Evolutionary conservation across 53 echinoderm and acorn worm species (phyloP).

Genomic region (Pentamera pediparva): DNA sequence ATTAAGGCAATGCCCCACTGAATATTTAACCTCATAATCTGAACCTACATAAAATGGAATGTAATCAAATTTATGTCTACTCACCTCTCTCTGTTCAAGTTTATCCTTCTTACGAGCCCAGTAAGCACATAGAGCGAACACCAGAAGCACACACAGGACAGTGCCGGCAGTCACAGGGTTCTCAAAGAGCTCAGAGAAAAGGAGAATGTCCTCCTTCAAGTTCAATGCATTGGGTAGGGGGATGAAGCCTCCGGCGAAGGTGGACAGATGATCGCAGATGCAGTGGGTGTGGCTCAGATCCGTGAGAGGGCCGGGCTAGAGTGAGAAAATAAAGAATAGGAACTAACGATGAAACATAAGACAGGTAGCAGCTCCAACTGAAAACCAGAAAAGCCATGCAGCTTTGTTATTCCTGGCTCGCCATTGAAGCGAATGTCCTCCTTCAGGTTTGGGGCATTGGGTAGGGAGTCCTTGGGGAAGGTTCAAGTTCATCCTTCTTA

Average conservation of each 20-base stretch:
- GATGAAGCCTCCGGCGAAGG: conserved; percentile 64
- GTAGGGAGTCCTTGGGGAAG: too few species aligned
- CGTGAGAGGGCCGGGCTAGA: conserved; percentile 74
- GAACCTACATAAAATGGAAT: too few species aligned
- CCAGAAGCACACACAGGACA: conserved; percentile 29
- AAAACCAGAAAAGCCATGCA: too few species aligned
- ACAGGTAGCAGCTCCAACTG: too few species aligned
- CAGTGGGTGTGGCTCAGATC: conserved; percentile 59
- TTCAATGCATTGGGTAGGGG: conserved; percentile 73
- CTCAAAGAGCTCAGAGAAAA: conserved; percentile 58
- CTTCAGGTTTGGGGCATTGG: too few species aligned
- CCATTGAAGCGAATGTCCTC: too few species aligned
- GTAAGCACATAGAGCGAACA: conserved; percentile 52
- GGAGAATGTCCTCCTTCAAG: conserved; percentile 54
- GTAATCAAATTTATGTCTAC: background rate
- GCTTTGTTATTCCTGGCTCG: too few species aligned
- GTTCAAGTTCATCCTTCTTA: conserved; percentile 56
- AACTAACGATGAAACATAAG: background rate
- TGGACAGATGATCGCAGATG: conserved; percentile 74
- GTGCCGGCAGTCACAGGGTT: conserved; percentile 65
- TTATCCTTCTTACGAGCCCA: conserved; percentile 71
- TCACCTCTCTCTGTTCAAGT: conserved; percentile 54
- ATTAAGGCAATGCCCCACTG: too few species aligned
- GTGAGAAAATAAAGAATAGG: background rate
- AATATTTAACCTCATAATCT: too few species aligned